These are phyloP conservation scores for Lipotes vexillifer DNA, from an alignment of 2,113 vertebrate species.

Conservation along the genomic window DNA sequence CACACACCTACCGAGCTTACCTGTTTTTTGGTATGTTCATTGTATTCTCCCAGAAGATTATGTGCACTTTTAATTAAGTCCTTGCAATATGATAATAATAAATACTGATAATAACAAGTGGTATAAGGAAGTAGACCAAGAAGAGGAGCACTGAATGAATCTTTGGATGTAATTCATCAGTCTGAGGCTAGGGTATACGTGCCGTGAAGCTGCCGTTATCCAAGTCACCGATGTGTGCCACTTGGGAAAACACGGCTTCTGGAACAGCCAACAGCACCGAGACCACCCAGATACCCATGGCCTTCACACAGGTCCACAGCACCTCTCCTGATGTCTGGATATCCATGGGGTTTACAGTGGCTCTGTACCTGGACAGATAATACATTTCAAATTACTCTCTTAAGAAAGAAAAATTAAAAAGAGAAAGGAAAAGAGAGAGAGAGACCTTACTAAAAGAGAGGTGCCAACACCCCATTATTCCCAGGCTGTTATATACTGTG, in stretches of 20 bases:
- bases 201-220: conserved; percentile 89
- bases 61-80: conserved; percentile 93
- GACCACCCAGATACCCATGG: conserved; percentile 89
- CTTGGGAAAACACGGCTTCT: conserved; percentile 92
- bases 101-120: conserved; percentile 90
- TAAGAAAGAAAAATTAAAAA: background rate
- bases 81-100: conserved; percentile 95
- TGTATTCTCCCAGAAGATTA: conserved; percentile 93
- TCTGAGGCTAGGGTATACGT: conserved; percentile 92
- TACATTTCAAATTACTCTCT: background rate
- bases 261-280: conserved; percentile 90
- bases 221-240: conserved; percentile 82
- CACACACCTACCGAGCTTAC: conserved; percentile 74
- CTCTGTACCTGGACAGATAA: conserved; percentile 88
- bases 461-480: background rate
- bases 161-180: conserved; percentile 90
- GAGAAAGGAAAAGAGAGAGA: background rate
- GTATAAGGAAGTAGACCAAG: conserved; percentile 93
- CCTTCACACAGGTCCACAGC: conserved; percentile 91
- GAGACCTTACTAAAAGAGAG: background rate
- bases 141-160: conserved; percentile 95
- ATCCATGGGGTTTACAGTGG: conserved; percentile 97
- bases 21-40: conserved; percentile 93
- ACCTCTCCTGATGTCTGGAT: conserved; percentile 91
- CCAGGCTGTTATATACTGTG: background rate